A percentile compares a stretch with the other conserved stretches of the same genome.
Conservation (phyloP, 2,888 invertebrate genomes). For the Eupeodes luniger region DNA sequence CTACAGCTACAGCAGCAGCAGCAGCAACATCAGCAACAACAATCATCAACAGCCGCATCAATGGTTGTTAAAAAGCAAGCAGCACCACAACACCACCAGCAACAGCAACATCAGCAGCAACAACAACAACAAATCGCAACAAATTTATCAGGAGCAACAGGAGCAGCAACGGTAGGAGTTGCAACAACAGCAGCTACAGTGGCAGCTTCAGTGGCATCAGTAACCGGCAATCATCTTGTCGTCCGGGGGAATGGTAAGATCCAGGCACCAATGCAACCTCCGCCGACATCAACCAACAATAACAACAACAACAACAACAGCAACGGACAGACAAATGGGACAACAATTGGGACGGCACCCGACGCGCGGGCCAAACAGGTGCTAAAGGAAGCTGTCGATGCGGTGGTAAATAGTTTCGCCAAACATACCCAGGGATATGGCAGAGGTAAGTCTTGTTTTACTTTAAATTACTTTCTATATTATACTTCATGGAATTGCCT, state of each 20-base stretch:
- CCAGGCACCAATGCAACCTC: slow-evolving; percentile 78
- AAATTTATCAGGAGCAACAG: slow-evolving; percentile 68
- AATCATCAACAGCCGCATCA: slow-evolving; percentile 59
- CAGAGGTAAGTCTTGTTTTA: slow-evolving; percentile 85
- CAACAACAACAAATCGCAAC: slow-evolving; percentile 65
- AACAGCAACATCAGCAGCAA: slow-evolving; percentile 61
- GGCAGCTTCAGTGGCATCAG: slow-evolving; percentile 72
- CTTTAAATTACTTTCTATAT: slow-evolving; percentile 52
- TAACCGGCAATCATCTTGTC: slow-evolving; percentile 76
- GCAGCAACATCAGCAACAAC: slow-evolving; percentile 49
- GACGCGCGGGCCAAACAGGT: slow-evolving; percentile 86
- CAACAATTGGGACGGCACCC: slow-evolving; percentile 81
- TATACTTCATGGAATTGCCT: neutral
- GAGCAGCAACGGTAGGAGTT: slow-evolving; percentile 68
- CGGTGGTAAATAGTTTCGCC: slow-evolving; percentile 90
- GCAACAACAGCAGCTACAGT: slow-evolving; percentile 64
- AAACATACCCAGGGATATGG: slow-evolving; percentile 90
- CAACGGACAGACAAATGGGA: slow-evolving; percentile 68
- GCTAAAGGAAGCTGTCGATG: slow-evolving; percentile 89
- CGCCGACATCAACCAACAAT: slow-evolving; percentile 74
- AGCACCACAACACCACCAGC: slow-evolving; percentile 54
- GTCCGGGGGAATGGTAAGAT: slow-evolving; percentile 77
- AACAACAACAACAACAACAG: slow-evolving; percentile 59
- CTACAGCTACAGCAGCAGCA: slow-evolving; percentile 60
- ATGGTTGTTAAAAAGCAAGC: slow-evolving; percentile 46